Base-by-base conservation (phyloP, 53 echinoderm and acorn worm species). In the Luidia sarsii region DNA sequence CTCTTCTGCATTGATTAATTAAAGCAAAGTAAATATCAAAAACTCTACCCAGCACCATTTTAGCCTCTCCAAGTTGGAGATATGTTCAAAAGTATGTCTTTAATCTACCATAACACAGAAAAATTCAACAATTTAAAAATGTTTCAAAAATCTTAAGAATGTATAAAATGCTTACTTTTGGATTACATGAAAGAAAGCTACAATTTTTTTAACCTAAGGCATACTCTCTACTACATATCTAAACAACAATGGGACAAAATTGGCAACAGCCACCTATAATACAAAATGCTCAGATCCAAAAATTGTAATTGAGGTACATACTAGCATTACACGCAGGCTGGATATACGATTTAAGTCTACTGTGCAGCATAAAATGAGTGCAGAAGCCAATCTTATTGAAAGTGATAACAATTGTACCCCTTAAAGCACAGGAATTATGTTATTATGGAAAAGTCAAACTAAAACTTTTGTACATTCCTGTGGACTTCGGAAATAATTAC, bases 21-120 rank as follows among this genome's bases (percentile, higher is more conserved):
- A 29, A 16, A 57, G 22, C 13, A 57, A 15, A 23, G 24, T 48
- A 18, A 48, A 18, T 39, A 49, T 68, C n/a, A 20, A 48, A 68
- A 30, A 70, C 49, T 32, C 9, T 38, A 38, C 74, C 74, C 74
- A 74, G 74, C 74, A 74, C 74, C 74, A 55, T 33, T 57, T 74
- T 21, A 57, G 54, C 13, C 39, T 31, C 38, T 74, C 74, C 28
- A 55, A 55, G n/a, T 41, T 4, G 41, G 39, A 74, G 74, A 39
- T 22, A 24, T 56, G 72, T 39, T 54, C 72, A 38, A 55, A 72
- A 18, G 4, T 21, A 53, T 43, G 24, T 19, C 57, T 74, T n/a
- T n/a, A 74, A 1, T 39, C 74, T 74, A 74, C 74, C 38, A 38
- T 25, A 50, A 70, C 48, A 70, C 52, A 57, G 15, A 39, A 36